Evolutionary conservation across 2,113 vertebrate genomes (phyloP), one percentile per base, ranked within the genome.

Genomic region (Rhinolophus ferrumequinum): DNA sequence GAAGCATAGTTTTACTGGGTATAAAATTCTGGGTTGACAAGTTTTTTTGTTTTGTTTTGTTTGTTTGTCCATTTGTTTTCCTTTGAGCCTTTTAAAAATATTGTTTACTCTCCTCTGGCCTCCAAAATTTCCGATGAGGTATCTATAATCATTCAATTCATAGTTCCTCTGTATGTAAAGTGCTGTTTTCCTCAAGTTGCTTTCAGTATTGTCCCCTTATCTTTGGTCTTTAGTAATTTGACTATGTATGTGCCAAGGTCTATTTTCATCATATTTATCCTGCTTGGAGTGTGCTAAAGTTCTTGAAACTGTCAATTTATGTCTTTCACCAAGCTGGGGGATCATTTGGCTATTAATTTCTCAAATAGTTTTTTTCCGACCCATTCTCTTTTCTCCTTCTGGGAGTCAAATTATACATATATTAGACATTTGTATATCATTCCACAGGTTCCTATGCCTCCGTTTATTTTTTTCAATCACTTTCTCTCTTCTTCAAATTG

Each of bases 401-500:
- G 62, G 58, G 35, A 82, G 6, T 67, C n/a, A 28, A 88, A 21
- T 54, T 75, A 72, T 3, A 79, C 10, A 33, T 38, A 88, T 7
- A 87, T 33, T 26, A 44, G 21, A 56, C 56, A 92, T 66, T 87
- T 24, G 75, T 11, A 66, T 64, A 66, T 81, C 7, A 33, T 50
- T 60, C 56, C 33, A 88, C 30, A 75, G 75, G 66, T n/a, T 92
- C 75, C 19, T 38, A 62, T 58, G 13, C n/a, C 14, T 95, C 75
- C 41, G 33, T 60, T 76, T 66, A 10, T 41, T 88, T 66, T 58
- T 88, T 72, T 47, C 38, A 62, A 67, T n/a, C 30, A 70, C 89
- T 62, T 89, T 41, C 33, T 70, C 76, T 81, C 60, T 60, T 96
- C 72, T 76, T 62, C 56, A 79, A 47, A 87, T n/a, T 81, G 80